Percentiles rank a stretch among this genome's conserved stretches.
phyloP scores from a whole-genome alignment of 2,797 vertebrate genomes.

The Ceryle rudis region DNA sequence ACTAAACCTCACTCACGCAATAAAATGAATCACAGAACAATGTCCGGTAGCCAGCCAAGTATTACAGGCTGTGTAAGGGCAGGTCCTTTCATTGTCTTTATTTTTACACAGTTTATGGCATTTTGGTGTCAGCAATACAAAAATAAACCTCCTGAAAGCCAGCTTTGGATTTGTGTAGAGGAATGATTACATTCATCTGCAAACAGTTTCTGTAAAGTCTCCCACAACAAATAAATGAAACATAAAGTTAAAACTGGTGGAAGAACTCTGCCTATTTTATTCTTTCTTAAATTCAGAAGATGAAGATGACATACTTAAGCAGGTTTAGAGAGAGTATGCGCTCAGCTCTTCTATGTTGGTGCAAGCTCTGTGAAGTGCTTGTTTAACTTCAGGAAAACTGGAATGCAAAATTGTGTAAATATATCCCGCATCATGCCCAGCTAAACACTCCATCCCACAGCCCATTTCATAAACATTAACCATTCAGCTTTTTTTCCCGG shows the following conservation, averaged over 20 bases:
- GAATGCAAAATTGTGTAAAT: not conserved
- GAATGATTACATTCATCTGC: not conserved
- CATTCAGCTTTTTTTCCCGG: not conserved
- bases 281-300: not conserved
- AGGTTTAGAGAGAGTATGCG: not conserved
- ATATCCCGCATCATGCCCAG: rapidly evolving
- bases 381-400: not conserved
- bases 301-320: not conserved
- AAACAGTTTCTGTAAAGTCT: not conserved
- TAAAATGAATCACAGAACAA: conserved; percentile 34
- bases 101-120: conserved; percentile 11
- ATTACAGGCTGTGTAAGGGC: not conserved
- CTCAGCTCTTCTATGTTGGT: not conserved
- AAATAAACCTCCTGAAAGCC: conserved; percentile 31
- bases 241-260: not conserved
- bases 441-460: not conserved
- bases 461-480: not conserved
- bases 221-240: not conserved
- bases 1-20: conserved; percentile 24
- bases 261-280: not conserved
- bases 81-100: conserved; percentile 11
- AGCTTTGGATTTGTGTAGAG: not conserved
- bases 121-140: conserved; percentile 16
- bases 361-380: not conserved
- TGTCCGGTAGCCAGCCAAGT: conserved; percentile 14